Base-by-base conservation (phyloP, 2,888 invertebrate species). In the Diarsia brunnea region DNA sequence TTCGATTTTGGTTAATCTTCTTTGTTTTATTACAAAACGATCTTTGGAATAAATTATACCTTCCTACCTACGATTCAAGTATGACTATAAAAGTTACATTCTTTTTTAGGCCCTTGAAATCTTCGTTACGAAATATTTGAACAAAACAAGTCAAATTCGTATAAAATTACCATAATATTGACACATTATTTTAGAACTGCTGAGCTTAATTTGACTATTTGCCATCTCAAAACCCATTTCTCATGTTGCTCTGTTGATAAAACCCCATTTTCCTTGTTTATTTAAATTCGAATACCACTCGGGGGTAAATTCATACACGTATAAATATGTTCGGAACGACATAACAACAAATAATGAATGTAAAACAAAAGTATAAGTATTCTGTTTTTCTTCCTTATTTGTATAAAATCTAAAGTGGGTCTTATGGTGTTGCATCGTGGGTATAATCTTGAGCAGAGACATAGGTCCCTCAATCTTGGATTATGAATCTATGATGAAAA, bases 341-440 rank as follows among this genome's bases (percentile, higher is more conserved):
- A 51, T 61, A 69, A 27, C 31, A 67, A 47, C 66, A 73, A 61
- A 78, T 69, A 64, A 76, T 12, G 61, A 51, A 77, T 55, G 64
- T 64, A 38, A 80, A 70, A 71, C 58, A 81, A 66, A 68, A 71
- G 21, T 68, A 53, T 72, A 75, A 68, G 55, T 61, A 67, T 83
- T 83, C 45, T 72, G 69, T 83, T 75, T 72, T 74, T 43, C 51
- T 63, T 16, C 55, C 61, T 63, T 45, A 47, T 72, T 73, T 68
- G 24, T 72, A 75, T 73, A 73, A 70, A 64, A 70, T 80, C 60
- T 68, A 43, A 76, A 80, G 64, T 61, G 67, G 55, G 72, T 60
- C 63, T 72, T 83, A 73, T 12, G 60, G 69, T 55, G 55, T 58
- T 83, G 58, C 63, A 71, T 61, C 43, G 31, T 31, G 51, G 45